Conservation (phyloP, 1,140 invertebrate genomes). For the Proales similis region DNA sequence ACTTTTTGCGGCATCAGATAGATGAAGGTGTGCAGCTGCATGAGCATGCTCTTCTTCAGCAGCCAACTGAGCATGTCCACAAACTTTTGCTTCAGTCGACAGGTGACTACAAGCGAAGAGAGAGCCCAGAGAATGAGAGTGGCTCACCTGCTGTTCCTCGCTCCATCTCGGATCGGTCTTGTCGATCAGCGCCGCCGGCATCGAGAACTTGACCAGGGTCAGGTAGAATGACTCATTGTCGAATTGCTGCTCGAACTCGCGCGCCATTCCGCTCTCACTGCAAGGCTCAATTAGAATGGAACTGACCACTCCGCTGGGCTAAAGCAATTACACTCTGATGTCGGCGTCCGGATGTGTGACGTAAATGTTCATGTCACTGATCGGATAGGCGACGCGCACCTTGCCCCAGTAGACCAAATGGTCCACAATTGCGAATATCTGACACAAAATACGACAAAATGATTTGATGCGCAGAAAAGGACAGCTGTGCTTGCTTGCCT, state of each 20-base stretch:
- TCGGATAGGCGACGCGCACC: constrained; percentile 26
- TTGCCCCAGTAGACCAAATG: constrained; percentile 34
- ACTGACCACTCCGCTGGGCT: no score
- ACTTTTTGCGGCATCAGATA: constrained; percentile 36
- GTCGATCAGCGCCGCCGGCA: neutral
- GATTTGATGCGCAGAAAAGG: neutral
- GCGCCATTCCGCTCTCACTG: constrained; percentile 2
- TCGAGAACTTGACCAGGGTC: constrained; percentile 5
- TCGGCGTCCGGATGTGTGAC: constrained; percentile 12
- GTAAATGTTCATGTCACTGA: constrained; percentile 22
- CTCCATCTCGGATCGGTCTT: neutral
- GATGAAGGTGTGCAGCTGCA: constrained; percentile 21
- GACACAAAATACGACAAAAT: neutral
- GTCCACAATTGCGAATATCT: constrained; percentile 20
- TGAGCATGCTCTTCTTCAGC: neutral
- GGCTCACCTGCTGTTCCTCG: constrained; percentile 10
- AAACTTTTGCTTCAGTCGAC: constrained; percentile 7
- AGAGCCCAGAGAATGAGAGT: neutral
- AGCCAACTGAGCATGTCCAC: constrained; percentile 13
- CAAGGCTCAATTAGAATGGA: no score
- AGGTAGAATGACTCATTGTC: constrained; percentile 15
- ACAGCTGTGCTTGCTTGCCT: neutral
- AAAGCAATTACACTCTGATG: constrained; percentile 4
- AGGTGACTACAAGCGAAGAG: constrained; percentile 1
- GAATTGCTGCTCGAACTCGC: constrained; percentile 2